Evolutionary conservation across 2,888 invertebrate genomes (phyloP).

Genomic region (Leucophora obtusa): DNA sequence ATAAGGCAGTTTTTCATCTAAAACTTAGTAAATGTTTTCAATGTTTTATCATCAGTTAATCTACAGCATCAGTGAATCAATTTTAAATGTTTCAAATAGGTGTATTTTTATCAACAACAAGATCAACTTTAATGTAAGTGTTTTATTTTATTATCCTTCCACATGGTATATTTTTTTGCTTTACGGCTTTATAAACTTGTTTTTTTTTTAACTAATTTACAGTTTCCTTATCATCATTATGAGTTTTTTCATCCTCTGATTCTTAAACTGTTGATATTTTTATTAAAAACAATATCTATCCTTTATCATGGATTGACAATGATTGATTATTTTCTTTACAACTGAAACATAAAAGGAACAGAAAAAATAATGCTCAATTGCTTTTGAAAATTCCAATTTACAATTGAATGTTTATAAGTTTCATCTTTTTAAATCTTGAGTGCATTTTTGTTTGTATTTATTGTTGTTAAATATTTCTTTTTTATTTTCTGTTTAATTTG

Average conservation of each 20-base stretch:
- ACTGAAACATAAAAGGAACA: slow-evolving; percentile 1
- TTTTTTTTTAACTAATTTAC: slow-evolving; percentile 52
- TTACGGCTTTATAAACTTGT: slow-evolving; percentile 25
- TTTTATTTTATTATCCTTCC: not conserved
- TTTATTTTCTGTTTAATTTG: slow-evolving; percentile 37
- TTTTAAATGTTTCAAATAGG: too few relatives aligned
- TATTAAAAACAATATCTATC: slow-evolving; percentile 19
- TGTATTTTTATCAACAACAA: too few relatives aligned
- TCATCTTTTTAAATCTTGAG: slow-evolving; percentile 35
- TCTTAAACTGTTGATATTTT: slow-evolving; percentile 29
- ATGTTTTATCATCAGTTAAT: too few relatives aligned
- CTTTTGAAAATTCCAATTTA: slow-evolving; percentile 47
- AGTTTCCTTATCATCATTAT: slow-evolving; percentile 33
- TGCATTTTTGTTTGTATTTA: slow-evolving; percentile 35
- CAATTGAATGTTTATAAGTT: slow-evolving; percentile 38
- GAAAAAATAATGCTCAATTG: slow-evolving; percentile 32
- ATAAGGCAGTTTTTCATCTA: too few relatives aligned
- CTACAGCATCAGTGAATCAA: too few relatives aligned
- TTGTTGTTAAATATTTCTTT: slow-evolving; percentile 12
- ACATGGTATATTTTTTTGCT: not conserved
- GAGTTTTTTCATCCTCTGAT: not conserved
- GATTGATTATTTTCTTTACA: slow-evolving; percentile 52
- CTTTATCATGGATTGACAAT: slow-evolving; percentile 32
- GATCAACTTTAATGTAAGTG: too few relatives aligned
- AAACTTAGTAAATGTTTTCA: too few relatives aligned